Conservation (phyloP, 2,113 vertebrate species). For the Erythrocebus patas region DNA sequence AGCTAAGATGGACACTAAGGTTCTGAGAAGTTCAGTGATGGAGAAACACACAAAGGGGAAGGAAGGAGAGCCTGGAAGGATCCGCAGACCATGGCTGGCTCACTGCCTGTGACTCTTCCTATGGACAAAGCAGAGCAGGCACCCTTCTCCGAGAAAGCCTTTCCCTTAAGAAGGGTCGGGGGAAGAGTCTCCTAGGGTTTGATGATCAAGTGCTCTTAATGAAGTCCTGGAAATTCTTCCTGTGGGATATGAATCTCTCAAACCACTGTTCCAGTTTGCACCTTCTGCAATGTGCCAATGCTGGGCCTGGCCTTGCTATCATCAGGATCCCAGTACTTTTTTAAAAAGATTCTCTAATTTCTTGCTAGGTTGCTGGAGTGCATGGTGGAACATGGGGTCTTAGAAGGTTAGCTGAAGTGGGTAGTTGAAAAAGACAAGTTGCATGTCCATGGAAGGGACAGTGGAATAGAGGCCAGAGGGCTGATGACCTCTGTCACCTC, state of each 20-base stretch:
- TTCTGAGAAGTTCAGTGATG: neutral
- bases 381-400: neutral
- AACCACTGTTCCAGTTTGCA: neutral
- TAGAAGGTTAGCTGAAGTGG: neutral
- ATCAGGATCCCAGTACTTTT: neutral
- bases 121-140: neutral
- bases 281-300: neutral
- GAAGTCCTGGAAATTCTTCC: neutral
- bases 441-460: neutral
- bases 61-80: no score
- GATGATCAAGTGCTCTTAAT: neutral
- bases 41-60: neutral
- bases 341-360: neutral
- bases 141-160: neutral
- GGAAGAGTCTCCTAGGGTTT: neutral
- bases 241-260: neutral
- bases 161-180: neutral
- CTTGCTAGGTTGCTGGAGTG: neutral
- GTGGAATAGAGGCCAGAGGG: neutral
- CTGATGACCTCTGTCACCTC: neutral
- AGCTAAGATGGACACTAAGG: neutral
- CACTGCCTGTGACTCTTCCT: neutral
- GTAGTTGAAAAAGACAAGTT: neutral
- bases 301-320: neutral
- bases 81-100: fast-evolving